Conservation (phyloP, 2,888 invertebrate species). For the Lithodes maja region DNA sequence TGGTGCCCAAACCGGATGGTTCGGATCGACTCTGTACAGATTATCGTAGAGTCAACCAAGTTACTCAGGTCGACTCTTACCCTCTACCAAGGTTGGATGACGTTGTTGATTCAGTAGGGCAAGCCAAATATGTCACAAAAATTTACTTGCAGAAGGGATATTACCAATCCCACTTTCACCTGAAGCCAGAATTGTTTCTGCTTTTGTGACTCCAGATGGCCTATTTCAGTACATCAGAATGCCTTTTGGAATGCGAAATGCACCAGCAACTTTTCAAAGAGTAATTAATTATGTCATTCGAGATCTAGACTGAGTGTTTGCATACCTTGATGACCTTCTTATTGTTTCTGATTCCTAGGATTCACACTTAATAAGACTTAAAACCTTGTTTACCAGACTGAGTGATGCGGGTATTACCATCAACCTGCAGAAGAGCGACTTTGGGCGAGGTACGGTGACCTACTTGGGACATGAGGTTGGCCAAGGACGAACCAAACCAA, state of each 20-base stretch:
- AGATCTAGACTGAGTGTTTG: no score
- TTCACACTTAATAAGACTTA: no score
- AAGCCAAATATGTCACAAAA: neutral
- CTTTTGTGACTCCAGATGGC: neutral
- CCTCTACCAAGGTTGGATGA: neutral
- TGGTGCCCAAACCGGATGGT: neutral
- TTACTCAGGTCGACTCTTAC: neutral
- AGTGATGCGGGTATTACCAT: neutral
- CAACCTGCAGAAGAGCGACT: neutral
- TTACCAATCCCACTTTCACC: neutral
- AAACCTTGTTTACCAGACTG: no score
- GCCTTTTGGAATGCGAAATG: no score
- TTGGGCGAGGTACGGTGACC: slow-evolving; percentile 3
- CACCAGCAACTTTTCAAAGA: no score
- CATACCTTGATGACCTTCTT: no score
- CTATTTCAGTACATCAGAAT: no score
- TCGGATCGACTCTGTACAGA: neutral
- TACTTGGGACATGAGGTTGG: slow-evolving; percentile 1
- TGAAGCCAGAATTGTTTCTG: neutral
- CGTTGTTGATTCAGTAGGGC: neutral
- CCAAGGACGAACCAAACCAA: neutral
- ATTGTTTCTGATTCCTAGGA: no score
- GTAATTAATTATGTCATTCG: no score
- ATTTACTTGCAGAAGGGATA: neutral
- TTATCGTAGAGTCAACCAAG: neutral